Evolutionary conservation across 2,797 vertebrate genomes (phyloP).

Genomic region (Pipistrellus pygmaeus): DNA sequence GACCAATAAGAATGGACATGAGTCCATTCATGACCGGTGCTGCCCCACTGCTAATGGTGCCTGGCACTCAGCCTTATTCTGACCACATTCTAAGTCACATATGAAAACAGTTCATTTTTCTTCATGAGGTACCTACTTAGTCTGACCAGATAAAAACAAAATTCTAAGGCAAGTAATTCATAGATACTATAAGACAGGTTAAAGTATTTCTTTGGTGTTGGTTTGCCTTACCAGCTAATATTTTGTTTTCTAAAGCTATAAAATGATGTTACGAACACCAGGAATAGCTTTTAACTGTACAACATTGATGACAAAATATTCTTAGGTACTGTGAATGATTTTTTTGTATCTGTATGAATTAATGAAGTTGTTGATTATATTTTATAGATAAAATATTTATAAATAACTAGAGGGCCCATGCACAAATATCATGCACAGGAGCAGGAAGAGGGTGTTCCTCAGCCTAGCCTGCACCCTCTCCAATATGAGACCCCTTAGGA

Average conservation of each 20-base stretch:
- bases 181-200: background rate
- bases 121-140: background rate
- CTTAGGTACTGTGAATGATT: slow-evolving; percentile 59
- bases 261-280: background rate
- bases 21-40: background rate
- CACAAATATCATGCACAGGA: too few species aligned
- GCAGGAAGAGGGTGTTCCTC: too few species aligned
- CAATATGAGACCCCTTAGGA: too few species aligned
- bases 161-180: slow-evolving; percentile 1
- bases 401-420: background rate
- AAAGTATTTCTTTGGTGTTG: slow-evolving; percentile 29
- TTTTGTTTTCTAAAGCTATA: background rate
- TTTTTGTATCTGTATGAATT: background rate
- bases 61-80: background rate
- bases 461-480: too few species aligned
- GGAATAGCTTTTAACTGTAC: background rate
- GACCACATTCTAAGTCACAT: background rate
- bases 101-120: background rate
- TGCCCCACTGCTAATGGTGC: background rate
- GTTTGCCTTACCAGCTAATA: background rate
- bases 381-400: slow-evolving; percentile 75
- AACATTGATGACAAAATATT: slow-evolving; percentile 61
- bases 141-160: slow-evolving; percentile 34
- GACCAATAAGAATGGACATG: background rate
- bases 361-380: slow-evolving; percentile 49